Evolutionary conservation across 2,888 invertebrate species (phyloP), one percentile per base, ranked within the genome.

Genomic region (Hirtodrosophila duncani): DNA sequence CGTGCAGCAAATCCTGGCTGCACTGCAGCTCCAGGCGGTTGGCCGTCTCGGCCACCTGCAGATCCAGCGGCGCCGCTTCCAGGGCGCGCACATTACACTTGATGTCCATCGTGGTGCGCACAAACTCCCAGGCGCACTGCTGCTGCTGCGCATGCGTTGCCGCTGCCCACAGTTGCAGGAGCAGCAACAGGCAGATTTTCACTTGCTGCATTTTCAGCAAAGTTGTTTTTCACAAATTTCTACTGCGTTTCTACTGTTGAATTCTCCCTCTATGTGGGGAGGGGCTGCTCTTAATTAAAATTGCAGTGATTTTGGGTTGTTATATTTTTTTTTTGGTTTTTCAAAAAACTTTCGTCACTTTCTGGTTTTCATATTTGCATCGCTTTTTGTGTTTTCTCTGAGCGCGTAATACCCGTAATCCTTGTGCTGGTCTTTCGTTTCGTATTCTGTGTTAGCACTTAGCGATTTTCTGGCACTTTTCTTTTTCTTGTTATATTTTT

Each of bases 1-100:
- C 94, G 82, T 92, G 92, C 50, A 93, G 89, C 71, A 94, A 88
- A 58, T 92, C 91, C 81, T 92, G 91, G 85, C 92, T 93, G 88
- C 96, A 96, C 80, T 91, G 90, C 63, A 96, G 89, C 65, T 91
- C 89, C 63, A 96, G 88, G 60, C 90, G 91, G 63, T 91, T 90
- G 29, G 94, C 92, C 39, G 92, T 91, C 59, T 94, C 94, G 27
- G 92, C 86, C 46, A 86, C 88, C 46, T 88, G 88, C 39, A 88
- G 67, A 45, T 87, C 85, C 44, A 86, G 65, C 18, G 79, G 78
- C 11, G 68, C 65, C 2, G 74, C 48, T 27, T 87, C 86, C 58
- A 87, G 65, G 42, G 85, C 82, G 29, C 86, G 84, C 39, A 86
- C 67, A 49, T 83, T 83, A 67, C 86, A 87, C 66, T 85, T 86